A percentile compares a stretch with the other conserved stretches of the same genome.
Evolutionary conservation across 2,113 vertebrate genomes (phyloP).

Genomic region (Pelodiscus sinensis): DNA sequence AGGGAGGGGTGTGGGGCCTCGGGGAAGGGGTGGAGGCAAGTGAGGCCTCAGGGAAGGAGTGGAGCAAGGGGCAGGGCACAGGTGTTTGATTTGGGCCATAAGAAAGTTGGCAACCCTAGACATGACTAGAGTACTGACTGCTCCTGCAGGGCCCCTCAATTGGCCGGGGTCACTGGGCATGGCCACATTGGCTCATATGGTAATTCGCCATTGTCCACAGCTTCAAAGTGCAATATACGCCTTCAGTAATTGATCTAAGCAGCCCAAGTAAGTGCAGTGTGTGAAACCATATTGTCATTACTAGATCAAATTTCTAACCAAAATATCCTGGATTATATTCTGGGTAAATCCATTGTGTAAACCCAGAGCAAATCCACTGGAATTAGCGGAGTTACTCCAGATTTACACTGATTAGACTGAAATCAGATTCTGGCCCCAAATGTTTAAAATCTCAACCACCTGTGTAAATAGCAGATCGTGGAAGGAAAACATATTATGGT

Average conservation of each 20-base stretch:
- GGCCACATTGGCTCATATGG: no score
- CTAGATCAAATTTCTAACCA: constrained; percentile 13
- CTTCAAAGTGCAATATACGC: neutral
- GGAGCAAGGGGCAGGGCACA: no score
- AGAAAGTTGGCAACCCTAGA: no score
- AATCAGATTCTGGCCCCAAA: neutral
- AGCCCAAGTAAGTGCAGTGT: neutral
- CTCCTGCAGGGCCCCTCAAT: no score
- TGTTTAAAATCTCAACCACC: neutral
- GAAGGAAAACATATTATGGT: neutral
- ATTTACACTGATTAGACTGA: neutral
- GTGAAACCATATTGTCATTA: neutral
- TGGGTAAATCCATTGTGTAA: neutral
- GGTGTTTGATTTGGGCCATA: no score
- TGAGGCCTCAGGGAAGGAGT: no score
- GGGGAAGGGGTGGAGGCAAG: no score
- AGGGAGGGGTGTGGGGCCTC: no score
- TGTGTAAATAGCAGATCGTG: neutral
- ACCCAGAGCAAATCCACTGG: neutral
- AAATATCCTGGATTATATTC: neutral
- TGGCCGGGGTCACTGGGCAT: no score
- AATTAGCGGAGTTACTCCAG: neutral
- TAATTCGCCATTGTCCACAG: neutral
- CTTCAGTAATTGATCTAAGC: neutral
- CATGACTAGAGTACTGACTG: no score